Base-by-base conservation (phyloP, 2,113 vertebrate genomes). In the Cyanocitta stelleri region DNA sequence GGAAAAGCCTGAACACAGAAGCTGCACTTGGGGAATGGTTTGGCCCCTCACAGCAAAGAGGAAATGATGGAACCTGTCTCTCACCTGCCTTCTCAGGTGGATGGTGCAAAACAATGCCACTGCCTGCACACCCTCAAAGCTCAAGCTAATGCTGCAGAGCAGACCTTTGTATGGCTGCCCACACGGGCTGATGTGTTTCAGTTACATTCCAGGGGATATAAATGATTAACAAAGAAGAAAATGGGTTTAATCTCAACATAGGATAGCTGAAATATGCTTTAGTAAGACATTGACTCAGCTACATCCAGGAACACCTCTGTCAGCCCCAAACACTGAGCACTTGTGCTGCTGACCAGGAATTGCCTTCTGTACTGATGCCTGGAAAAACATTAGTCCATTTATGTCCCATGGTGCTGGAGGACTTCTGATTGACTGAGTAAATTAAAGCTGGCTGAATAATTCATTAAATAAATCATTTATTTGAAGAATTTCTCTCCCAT, bases 381-480 rank as follows among this genome's bases (percentile, higher is more conserved):
- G 82, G 61, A 77, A 90, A 83, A 87, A n/a, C 49, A 58, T 62
- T 19, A 52, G 48, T 46, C 43, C 66, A 63, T 49, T 76, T 48
- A 26, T 41, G 30, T 67, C 83, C 62, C 0, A 0, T 37, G 66
- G 68, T 54, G 54, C 80, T 59, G 24, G 26, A 1, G 63, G 37
- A 71, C 44, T 84, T 64, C 73, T 93, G 81, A 77, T 80, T 87
- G 84, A 85, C 32, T 62, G 72, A 72, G 66, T 78, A 89, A 91
- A 91, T 91, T 88, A 91, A 85, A 95, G 20, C 12, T 58, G 52
- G 20, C 51, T 91, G 68, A 86, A 95, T 88, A 91, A 89, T 89
- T 86, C 18, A 63, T 79, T 75, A 72, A 90, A 87, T 46, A 89
- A 87, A 85, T 61, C 1, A 76, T 88, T 85, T 83, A 51, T 87